These are phyloP conservation scores for Metalampra italica DNA, from an alignment of 2,888 invertebrate genomes.

Conservation along the genomic window DNA sequence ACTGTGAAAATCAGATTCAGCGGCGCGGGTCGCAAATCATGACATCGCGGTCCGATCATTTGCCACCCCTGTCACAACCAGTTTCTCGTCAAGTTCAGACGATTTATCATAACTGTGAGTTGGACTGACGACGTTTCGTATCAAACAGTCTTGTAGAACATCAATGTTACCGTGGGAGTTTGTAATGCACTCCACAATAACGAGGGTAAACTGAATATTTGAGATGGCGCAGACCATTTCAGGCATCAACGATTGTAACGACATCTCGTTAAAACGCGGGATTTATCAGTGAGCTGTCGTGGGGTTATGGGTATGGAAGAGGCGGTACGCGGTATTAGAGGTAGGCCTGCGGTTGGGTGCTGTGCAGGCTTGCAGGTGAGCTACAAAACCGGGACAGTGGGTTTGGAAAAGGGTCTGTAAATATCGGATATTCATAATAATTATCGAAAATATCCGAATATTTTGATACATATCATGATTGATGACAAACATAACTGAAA, in stretches of 20 bases:
- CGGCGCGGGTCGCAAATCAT: too few relatives aligned
- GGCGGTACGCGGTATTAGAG: background rate
- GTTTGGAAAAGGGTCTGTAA: too few relatives aligned
- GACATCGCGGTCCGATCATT: too few relatives aligned
- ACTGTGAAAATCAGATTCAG: too few relatives aligned
- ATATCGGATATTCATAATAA: too few relatives aligned
- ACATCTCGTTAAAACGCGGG: constrained; percentile 1
- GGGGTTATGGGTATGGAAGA: background rate
- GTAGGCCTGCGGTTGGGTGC: too few relatives aligned
- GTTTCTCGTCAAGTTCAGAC: background rate
- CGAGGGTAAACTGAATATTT: constrained; percentile 13
- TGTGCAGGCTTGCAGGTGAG: too few relatives aligned
- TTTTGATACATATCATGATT: too few relatives aligned
- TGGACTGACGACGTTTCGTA: background rate
- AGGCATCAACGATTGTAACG: constrained; percentile 1
- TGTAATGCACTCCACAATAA: constrained; percentile 11
- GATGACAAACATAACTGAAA: too few relatives aligned
- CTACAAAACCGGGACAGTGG: too few relatives aligned
- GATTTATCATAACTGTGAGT: background rate
- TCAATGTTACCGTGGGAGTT: constrained; percentile 8
- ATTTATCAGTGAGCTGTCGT: background rate
- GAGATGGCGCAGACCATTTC: constrained; percentile 2
- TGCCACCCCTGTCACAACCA: background rate
- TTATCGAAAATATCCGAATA: too few relatives aligned
- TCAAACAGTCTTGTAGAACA: background rate